Evolutionary conservation across 2,113 vertebrate genomes (phyloP).

Genomic region (Gymnobelideus leadbeateri): DNA sequence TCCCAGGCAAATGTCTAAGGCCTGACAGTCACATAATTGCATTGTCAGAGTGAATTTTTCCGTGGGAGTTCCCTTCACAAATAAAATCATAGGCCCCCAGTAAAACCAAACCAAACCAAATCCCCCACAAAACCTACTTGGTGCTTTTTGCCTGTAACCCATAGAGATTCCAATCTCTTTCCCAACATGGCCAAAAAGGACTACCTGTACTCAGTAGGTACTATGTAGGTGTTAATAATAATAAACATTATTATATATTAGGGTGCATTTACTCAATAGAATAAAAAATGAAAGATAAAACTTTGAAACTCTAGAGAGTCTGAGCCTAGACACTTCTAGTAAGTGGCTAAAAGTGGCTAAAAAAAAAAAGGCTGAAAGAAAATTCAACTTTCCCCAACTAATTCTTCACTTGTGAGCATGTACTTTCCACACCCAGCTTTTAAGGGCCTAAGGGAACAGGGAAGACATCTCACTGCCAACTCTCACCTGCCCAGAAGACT

Average conservation of each 20-base stretch:
- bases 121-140: too few species aligned
- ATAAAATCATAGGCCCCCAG: too few species aligned
- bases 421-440: neutral
- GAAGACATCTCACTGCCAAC: neutral
- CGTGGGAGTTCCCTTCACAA: too few species aligned
- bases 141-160: too few species aligned
- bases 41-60: too few species aligned
- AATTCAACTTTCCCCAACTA: neutral
- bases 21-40: too few species aligned
- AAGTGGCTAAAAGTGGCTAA: too few species aligned
- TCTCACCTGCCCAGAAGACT: neutral
- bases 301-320: neutral
- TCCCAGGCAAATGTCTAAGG: too few species aligned
- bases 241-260: neutral
- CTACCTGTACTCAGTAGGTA: neutral
- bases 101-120: too few species aligned
- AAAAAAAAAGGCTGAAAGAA: neutral
- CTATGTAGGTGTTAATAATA: neutral
- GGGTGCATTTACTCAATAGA: neutral
- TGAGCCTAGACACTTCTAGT: neutral
- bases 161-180: too few species aligned
- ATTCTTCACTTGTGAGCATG: too few species aligned
- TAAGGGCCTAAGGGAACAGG: neutral
- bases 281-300: neutral
- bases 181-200: too few species aligned